phyloP scores from a whole-genome alignment of 2,797 vertebrate species.

The Acropternis orthonyx region DNA sequence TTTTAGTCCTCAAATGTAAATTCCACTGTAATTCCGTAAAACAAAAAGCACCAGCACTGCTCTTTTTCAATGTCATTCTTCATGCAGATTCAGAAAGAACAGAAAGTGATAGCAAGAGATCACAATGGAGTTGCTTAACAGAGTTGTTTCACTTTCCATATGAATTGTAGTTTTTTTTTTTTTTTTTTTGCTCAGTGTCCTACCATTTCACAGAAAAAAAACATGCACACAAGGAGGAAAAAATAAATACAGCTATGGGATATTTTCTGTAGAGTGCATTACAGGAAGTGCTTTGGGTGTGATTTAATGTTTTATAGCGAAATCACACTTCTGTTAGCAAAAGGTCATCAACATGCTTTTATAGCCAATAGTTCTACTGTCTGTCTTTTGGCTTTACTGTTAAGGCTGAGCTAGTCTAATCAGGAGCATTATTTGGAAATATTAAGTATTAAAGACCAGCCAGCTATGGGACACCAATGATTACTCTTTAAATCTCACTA shows the following conservation, averaged over 20 bases:
- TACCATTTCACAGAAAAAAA: background rate
- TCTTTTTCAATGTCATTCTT: background rate
- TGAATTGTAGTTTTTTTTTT: background rate
- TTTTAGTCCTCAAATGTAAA: background rate
- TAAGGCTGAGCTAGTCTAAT: slow-evolving; percentile 10
- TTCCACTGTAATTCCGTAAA: background rate
- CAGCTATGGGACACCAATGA: background rate
- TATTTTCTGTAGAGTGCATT: slow-evolving; percentile 38
- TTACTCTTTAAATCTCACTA: background rate
- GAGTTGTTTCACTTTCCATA: slow-evolving; percentile 42
- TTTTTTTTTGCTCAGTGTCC: background rate
- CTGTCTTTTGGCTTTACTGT: background rate
- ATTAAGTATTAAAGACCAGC: background rate
- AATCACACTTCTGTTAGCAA: background rate
- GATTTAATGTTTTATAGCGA: background rate
- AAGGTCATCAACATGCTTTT: background rate
- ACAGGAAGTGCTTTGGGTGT: background rate
- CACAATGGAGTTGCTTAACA: background rate
- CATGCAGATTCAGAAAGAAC: background rate
- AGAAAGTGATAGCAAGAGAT: background rate
- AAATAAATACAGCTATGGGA: background rate
- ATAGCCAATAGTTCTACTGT: background rate
- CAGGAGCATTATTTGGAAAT: slow-evolving; percentile 4
- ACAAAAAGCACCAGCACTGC: background rate
- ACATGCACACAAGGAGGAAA: background rate